Evolutionary conservation across 2,113 vertebrate species (phyloP).

Genomic region (Tachysurus vachellii): DNA sequence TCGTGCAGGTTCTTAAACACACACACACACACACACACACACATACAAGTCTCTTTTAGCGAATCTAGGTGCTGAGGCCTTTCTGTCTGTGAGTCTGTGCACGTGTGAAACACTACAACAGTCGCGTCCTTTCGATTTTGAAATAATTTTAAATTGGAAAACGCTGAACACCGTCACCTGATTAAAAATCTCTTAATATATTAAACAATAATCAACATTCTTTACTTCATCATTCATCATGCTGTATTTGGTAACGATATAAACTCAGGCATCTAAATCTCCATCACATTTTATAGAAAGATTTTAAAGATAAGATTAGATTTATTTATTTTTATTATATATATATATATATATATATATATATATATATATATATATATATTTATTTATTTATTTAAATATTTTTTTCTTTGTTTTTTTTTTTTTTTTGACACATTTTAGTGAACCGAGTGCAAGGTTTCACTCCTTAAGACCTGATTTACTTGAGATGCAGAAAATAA

Average conservation of each 20-base stretch:
- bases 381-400: too few species aligned
- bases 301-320: not conserved
- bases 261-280: not conserved
- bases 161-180: not conserved
- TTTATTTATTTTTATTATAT: not conserved
- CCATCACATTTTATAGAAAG: not conserved
- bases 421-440: not conserved
- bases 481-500: not conserved
- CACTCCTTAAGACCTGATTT: not conserved
- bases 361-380: too few species aligned
- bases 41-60: not conserved
- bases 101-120: not conserved
- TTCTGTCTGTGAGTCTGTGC: not conserved
- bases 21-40: conserved; percentile 2
- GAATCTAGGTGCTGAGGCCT: not conserved
- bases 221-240: not conserved
- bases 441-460: not conserved
- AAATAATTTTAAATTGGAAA: not conserved
- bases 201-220: not conserved
- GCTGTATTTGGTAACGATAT: not conserved
- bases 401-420: not conserved
- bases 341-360: not conserved
- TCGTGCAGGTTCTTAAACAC: not conserved
- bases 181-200: not conserved
- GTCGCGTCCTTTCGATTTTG: not conserved